Percentiles rank a stretch among this genome's conserved stretches.
Conservation (phyloP, 2,797 vertebrate species). For the Syncerus caffer region DNA sequence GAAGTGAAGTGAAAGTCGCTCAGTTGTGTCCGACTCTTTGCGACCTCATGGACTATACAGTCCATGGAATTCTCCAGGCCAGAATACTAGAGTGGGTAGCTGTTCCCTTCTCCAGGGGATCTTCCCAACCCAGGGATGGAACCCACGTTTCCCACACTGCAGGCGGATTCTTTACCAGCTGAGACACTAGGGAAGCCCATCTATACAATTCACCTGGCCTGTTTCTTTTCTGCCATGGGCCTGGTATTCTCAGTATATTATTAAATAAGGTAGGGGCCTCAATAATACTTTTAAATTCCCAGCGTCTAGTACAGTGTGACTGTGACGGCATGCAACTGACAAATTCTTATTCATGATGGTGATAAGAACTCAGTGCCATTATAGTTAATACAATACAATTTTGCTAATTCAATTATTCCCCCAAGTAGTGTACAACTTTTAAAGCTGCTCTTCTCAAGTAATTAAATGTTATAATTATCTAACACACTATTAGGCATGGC, state of each 20-base stretch:
- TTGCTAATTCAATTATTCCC: slow-evolving; percentile 57
- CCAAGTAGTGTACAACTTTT: slow-evolving; percentile 48
- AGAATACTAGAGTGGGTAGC: not conserved
- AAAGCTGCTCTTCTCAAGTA: slow-evolving; percentile 46
- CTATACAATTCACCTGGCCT: not conserved
- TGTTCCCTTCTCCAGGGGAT: not conserved
- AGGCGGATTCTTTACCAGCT: not conserved
- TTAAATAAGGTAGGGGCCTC: not conserved
- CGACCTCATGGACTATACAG: not conserved
- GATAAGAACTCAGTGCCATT: slow-evolving; percentile 34
- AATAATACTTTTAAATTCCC: not conserved
- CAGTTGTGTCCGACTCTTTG: not conserved
- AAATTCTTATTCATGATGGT: slow-evolving; percentile 41
- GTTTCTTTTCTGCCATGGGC: not conserved
- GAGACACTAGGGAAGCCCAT: not conserved
- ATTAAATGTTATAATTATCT: slow-evolving; percentile 64
- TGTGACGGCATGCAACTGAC: not conserved
- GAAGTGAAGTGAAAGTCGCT: not conserved
- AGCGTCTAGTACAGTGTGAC: not conserved
- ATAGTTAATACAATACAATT: slow-evolving; percentile 40
- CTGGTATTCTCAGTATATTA: not conserved
- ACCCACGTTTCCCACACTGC: not conserved
- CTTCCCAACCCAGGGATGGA: not conserved
- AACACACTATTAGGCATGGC: slow-evolving; percentile 20
- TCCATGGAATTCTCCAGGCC: not conserved